Base-by-base conservation (phyloP, 2,113 vertebrate species). In the Dromaius novaehollandiae region DNA sequence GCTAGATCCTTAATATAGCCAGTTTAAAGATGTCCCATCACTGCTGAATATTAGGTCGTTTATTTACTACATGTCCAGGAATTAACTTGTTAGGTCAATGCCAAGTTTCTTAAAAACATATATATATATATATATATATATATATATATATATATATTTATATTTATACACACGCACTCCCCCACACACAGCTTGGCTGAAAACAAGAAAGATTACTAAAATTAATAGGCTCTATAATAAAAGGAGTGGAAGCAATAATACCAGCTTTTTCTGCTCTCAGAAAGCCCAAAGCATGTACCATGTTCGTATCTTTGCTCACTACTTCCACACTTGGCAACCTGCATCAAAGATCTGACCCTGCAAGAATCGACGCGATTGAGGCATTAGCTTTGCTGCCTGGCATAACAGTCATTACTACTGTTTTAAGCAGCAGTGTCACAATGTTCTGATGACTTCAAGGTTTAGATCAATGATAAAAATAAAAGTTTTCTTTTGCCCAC, bases 131-230 rank as follows among this genome's bases (percentile, higher is more conserved):
- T 48, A 48, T 28, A 13, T n/a, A n/a, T n/a, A n/a, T n/a, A n/a
- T n/a, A n/a, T n/a, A 24, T 51, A 51, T 51, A 51, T 26, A 53
- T 2, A 53, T 12, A 53, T 13, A 53, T 25, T 11, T 53, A 53
- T 26, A 53, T 11, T 17, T 13, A 26, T 13, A 26, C 51, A 32
- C 24, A 58, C 16, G 32, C 30, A 58, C 56, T 32, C 30, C 28
- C 15, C 17, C 30, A 18, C 0, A 32, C 0, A 44, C 4, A 76
- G 63, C 25, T 53, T 51, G 4, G 1, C 9, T 3, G 7, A 14
- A 64, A 11, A 22, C 18, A 36, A 61, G 16, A 7, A 85, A 42
- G 9, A 46, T 6, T 55, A 13, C 18, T 69, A 50, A 85, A 92
- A 60, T 85, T n/a, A 94, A 28, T 0, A 74, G 20, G 53, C 7